A percentile compares a stretch with the other conserved stretches of the same genome.
Conservation (phyloP, 1,140 invertebrate genomes). For the Drosophila equinoxialis region DNA sequence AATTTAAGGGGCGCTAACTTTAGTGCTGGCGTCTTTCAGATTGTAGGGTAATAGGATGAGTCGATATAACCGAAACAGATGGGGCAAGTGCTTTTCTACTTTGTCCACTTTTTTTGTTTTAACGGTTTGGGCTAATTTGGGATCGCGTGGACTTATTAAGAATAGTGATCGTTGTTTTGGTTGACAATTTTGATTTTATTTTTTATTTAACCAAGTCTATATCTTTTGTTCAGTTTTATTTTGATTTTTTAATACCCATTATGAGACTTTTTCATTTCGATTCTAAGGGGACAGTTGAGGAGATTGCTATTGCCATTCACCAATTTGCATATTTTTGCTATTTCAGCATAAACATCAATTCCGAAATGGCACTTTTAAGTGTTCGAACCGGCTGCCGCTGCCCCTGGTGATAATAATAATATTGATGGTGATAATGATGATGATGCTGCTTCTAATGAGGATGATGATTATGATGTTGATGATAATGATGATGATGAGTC, state of each 20-base stretch:
- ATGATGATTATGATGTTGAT: constrained; percentile 9
- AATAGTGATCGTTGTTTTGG: constrained; percentile 28
- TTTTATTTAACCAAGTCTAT: constrained; percentile 8
- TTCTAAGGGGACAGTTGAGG: constrained; percentile 52
- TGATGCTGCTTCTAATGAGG: constrained; percentile 34
- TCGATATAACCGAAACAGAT: constrained; percentile 6
- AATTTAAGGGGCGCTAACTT: constrained; percentile 3
- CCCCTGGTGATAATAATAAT: constrained; percentile 41
- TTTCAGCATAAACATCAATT: constrained; percentile 73
- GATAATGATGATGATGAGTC: background rate
- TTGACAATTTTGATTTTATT: constrained; percentile 52
- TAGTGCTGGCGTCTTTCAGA: background rate
- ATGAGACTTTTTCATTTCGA: constrained; percentile 51
- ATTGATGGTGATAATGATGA: constrained; percentile 21
- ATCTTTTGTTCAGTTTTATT: constrained; percentile 21
- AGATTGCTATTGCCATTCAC: constrained; percentile 66
- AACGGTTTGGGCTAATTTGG: constrained; percentile 56
- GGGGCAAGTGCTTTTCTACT: constrained; percentile 26
- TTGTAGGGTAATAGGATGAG: background rate
- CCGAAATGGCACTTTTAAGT: constrained; percentile 80
- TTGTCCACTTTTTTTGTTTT: constrained; percentile 33
- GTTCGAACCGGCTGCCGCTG: constrained; percentile 68
- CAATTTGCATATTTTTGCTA: constrained; percentile 78
- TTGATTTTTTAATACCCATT: constrained; percentile 48
- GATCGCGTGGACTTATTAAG: constrained; percentile 51